These are phyloP conservation scores for Bombus huntii DNA, from an alignment of 1,140 invertebrate genomes.

Conservation along the genomic window DNA sequence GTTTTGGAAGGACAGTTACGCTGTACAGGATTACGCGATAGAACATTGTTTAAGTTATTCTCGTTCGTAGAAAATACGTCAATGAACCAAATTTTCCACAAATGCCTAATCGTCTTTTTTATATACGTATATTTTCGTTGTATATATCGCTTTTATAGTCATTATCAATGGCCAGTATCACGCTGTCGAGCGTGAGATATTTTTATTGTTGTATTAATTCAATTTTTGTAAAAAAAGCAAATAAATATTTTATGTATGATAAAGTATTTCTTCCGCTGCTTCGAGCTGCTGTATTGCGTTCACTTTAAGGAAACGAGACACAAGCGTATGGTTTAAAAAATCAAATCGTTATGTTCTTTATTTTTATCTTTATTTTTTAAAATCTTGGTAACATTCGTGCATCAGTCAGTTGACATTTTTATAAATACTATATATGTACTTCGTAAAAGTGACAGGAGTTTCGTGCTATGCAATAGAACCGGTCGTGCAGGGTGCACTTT, in stretches of 20 bases:
- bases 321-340: neutral
- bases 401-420: conserved; percentile 47
- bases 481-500: conserved; percentile 23
- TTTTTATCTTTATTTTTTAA: conserved; percentile 32
- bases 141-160: conserved; percentile 32
- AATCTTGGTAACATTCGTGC: conserved; percentile 35
- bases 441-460: conserved; percentile 29
- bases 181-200: neutral
- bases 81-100: neutral
- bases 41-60: neutral
- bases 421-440: conserved; percentile 17
- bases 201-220: conserved; percentile 32
- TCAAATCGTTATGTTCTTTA: too few relatives aligned
- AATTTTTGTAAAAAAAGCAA: conserved; percentile 26
- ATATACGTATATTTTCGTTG: conserved; percentile 12
- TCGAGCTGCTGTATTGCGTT: neutral
- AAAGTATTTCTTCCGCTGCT: neutral
- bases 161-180: conserved; percentile 38
- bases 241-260: conserved; percentile 17
- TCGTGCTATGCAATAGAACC: conserved; percentile 39
- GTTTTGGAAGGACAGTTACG: neutral
- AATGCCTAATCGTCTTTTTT: neutral
- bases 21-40: neutral
- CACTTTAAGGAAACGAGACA: too few relatives aligned
- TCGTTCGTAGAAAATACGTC: neutral